Conservation (phyloP, 1,140 invertebrate genomes). For the Epicauta chinensis region DNA sequence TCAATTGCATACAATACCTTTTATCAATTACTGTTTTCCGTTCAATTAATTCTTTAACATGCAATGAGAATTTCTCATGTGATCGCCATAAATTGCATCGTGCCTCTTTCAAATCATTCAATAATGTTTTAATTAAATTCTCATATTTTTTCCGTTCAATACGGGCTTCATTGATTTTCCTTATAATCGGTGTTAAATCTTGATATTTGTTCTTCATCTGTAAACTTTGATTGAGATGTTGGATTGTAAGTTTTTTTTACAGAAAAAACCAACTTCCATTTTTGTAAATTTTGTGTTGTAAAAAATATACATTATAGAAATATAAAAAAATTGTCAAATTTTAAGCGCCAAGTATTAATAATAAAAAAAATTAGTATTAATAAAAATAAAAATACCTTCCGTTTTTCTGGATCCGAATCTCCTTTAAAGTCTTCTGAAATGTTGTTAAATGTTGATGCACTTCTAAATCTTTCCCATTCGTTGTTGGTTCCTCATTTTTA, state of each 20-base stretch:
- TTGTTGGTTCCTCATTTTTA: not conserved
- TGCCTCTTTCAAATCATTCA: slow-evolving; percentile 28
- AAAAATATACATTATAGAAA: not conserved
- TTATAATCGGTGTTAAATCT: slow-evolving; percentile 35
- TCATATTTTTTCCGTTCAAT: slow-evolving; percentile 34
- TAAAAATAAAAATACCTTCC: slow-evolving; percentile 31
- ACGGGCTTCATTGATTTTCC: slow-evolving; percentile 33
- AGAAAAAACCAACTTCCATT: not conserved
- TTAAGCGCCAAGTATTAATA: not conserved
- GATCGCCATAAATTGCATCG: slow-evolving; percentile 22
- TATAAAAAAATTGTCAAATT: not conserved
- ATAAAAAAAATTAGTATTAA: not conserved
- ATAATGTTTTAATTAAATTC: slow-evolving; percentile 28
- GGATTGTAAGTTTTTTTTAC: not conserved
- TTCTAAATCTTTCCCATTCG: not conserved
- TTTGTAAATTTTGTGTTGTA: not conserved
- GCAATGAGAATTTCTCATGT: slow-evolving; percentile 26
- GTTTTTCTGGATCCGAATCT: slow-evolving; percentile 28
- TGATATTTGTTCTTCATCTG: slow-evolving; percentile 41
- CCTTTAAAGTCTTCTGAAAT: slow-evolving; percentile 28
- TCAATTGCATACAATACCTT: slow-evolving; percentile 35
- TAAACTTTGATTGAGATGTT: slow-evolving; percentile 31
- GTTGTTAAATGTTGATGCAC: not conserved
- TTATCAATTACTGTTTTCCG: slow-evolving; percentile 32
- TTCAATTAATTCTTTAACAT: slow-evolving; percentile 27